A percentile compares a stretch with the other conserved stretches of the same genome.
phyloP scores from a whole-genome alignment of 2,113 vertebrate species.

The human region DNA sequence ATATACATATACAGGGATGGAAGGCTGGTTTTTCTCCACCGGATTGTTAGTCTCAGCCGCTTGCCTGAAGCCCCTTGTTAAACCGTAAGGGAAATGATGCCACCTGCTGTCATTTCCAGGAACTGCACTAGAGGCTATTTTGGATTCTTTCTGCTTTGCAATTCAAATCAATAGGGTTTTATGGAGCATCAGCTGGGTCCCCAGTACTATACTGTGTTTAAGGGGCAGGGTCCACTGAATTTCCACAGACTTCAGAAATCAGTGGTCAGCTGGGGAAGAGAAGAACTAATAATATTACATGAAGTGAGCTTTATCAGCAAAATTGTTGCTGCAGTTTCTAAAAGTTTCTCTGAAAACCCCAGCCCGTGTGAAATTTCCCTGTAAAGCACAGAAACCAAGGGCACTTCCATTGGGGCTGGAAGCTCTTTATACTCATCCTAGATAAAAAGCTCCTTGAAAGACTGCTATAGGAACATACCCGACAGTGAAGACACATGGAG shows the following conservation, averaged over 20 bases:
- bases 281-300: background rate
- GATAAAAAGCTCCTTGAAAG: background rate
- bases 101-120: background rate
- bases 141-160: background rate
- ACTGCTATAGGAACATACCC: background rate
- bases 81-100: background rate
- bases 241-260: background rate
- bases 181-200: background rate
- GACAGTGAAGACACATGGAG: background rate
- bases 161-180: background rate
- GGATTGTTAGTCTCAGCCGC: fast-evolving
- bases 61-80: background rate
- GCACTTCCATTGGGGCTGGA: background rate
- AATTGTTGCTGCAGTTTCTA: background rate
- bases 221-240: background rate
- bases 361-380: background rate
- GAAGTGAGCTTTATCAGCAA: background rate
- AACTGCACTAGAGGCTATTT: background rate
- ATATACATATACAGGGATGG: fast-evolving
- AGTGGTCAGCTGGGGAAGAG: background rate
- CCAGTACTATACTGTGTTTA: background rate
- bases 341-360: background rate
- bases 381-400: background rate
- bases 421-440: background rate
- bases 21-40: background rate